These are phyloP conservation scores for Aspidiotus destructor DNA, from an alignment of 2,888 invertebrate species.

Conservation along the genomic window DNA sequence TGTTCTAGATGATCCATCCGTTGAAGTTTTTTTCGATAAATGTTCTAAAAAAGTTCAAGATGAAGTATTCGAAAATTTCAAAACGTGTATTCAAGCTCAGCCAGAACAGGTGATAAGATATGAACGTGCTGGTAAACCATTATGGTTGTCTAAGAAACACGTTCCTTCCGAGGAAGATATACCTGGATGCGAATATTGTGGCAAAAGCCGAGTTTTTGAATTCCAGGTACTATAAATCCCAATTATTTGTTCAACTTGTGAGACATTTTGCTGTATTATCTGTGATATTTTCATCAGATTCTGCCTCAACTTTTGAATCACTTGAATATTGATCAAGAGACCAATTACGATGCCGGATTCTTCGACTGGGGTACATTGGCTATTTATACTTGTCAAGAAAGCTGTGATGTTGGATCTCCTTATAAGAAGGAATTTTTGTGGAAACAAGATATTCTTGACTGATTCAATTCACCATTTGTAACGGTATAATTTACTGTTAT, in stretches of 20 bases:
- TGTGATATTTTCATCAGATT: constrained; percentile 35
- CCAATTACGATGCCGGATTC: constrained; percentile 38
- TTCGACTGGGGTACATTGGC: constrained; percentile 86
- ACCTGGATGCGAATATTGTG: constrained; percentile 66
- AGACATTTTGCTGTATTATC: constrained; percentile 5
- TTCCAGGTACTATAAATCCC: constrained; percentile 56
- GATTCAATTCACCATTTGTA: no score
- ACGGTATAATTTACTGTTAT: no score
- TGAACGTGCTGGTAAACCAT: constrained; percentile 61
- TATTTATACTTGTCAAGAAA: constrained; percentile 73
- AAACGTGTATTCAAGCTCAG: constrained; percentile 55
- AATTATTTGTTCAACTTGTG: background rate
- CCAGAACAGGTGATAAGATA: constrained; percentile 70
- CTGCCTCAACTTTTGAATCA: constrained; percentile 43
- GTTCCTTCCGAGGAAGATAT: constrained; percentile 47
- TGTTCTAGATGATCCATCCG: constrained; percentile 45
- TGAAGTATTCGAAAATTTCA: constrained; percentile 67
- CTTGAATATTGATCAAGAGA: constrained; percentile 40
- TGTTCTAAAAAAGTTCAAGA: constrained; percentile 56
- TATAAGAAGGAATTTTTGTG: constrained; percentile 71
- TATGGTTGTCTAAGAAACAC: constrained; percentile 67
- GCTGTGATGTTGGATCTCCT: constrained; percentile 55
- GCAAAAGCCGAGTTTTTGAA: constrained; percentile 70
- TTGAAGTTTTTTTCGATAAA: constrained; percentile 59
- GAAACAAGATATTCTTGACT: constrained; percentile 64